phyloP scores from a whole-genome alignment of 2,113 vertebrate species.

The Nanorana parkeri region DNA sequence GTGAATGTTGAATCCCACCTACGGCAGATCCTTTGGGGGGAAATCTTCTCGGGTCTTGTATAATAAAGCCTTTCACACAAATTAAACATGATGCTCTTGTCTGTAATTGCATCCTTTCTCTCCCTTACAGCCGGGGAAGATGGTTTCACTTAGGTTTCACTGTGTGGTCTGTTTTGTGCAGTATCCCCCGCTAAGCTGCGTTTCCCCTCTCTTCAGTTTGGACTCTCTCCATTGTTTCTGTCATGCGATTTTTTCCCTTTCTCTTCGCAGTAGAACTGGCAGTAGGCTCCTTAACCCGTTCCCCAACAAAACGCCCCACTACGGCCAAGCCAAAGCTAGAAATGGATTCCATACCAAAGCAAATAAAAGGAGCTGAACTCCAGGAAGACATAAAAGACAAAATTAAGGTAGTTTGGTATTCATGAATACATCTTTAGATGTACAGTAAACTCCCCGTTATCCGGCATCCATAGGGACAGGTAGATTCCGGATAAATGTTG shows the following conservation, averaged over 20 bases:
- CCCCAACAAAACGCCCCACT: neutral
- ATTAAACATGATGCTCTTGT: slow-evolving; percentile 57
- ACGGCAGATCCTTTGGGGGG: slow-evolving; percentile 35
- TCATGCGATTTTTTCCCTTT: slow-evolving; percentile 59
- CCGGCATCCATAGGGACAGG: no score
- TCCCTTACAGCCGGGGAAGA: slow-evolving; percentile 62
- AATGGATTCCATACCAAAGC: neutral
- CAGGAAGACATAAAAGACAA: no score
- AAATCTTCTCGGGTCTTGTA: slow-evolving; percentile 28
- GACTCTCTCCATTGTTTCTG: slow-evolving; percentile 64
- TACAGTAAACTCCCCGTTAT: no score
- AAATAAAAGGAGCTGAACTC: no score
- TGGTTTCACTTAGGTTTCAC: slow-evolving; percentile 68
- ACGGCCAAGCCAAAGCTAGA: neutral
- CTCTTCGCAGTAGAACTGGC: slow-evolving; percentile 13
- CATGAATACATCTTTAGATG: no score
- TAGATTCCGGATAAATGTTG: no score
- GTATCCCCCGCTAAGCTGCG: slow-evolving; percentile 61
- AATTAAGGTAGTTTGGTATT: no score
- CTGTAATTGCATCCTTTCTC: slow-evolving; percentile 43
- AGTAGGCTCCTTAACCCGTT: slow-evolving; percentile 29
- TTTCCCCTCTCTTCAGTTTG: slow-evolving; percentile 70
- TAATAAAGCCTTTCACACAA: slow-evolving; percentile 54
- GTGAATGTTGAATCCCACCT: slow-evolving; percentile 54
- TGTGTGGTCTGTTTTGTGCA: slow-evolving; percentile 66